Evolutionary conservation across 2,113 vertebrate genomes (phyloP).

Genomic region (Bettongia penicillata): DNA sequence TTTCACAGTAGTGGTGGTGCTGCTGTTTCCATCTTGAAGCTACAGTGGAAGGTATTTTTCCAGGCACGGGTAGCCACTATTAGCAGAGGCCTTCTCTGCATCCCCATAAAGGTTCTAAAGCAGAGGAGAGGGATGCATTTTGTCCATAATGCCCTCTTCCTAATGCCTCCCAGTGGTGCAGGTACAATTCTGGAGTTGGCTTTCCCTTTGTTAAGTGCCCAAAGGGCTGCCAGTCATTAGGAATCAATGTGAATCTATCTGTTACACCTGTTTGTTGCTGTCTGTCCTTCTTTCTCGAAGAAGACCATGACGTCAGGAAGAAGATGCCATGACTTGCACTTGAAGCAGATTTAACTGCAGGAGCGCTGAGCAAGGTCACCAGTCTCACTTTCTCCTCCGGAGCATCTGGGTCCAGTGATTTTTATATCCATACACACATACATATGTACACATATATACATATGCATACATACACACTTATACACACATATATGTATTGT

Average conservation of each 20-base stretch:
- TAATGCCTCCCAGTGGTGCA: not conserved
- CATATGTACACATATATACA: not conserved
- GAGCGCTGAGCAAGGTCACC: too few species aligned
- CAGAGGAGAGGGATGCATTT: not conserved
- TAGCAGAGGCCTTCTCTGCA: not conserved
- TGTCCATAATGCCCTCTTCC: conserved; percentile 29
- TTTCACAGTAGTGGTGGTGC: not conserved
- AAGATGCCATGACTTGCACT: too few species aligned
- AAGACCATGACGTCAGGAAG: too few species aligned
- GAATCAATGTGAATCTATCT: not conserved
- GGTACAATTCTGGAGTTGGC: conserved; percentile 59
- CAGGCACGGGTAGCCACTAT: not conserved
- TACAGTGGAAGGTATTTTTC: not conserved
- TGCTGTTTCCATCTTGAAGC: not conserved
- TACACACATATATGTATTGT: too few species aligned
- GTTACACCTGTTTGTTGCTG: not conserved
- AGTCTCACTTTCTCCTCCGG: too few species aligned
- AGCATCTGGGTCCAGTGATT: not conserved
- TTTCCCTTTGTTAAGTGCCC: conserved; percentile 66
- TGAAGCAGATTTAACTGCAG: too few species aligned
- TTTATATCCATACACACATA: not conserved
- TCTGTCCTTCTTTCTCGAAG: too few species aligned
- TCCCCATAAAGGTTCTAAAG: conserved; percentile 29
- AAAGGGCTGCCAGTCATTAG: conserved; percentile 51
- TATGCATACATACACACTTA: too few species aligned